Evolutionary conservation across 2,113 vertebrate genomes (phyloP), one percentile per base, ranked within the genome.

Genomic region (Microtus oregoni): DNA sequence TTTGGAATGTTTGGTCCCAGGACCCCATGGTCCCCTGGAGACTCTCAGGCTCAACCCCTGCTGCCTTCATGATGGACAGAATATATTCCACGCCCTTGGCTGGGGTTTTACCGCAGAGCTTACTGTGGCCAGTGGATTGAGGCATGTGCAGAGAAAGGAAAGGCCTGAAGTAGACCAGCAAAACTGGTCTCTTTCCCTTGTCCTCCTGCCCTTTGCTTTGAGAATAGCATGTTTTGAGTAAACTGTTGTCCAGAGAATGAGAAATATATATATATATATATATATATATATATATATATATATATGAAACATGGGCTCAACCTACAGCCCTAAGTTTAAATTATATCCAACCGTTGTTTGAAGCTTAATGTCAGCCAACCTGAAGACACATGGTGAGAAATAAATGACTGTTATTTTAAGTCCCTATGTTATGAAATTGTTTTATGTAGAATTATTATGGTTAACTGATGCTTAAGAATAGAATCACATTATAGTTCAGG

Each of bases 381-480:
- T 86, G 47, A 87, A 85, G 63, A 94, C 15, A 82, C 6, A 44
- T 47, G 35, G 50, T 63, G 44, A 93, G 92, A 94, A 92, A 50
- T 72, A 92, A 90, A 17, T 90, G 61, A 87, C 55, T 90, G 76
- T 55, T n/a, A 47, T 86, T 93, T 96, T 55, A 95, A 50, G 75
- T 87, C 35, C 28, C 13, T 92, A 32, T 73, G 35, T 95, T 86
- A 3, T 76, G 24, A 20, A 50, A 68, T 38, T 86, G 9, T 85
- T 89, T 86, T 58, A 73, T 79, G 8, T 63, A 75, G 47, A 96
- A 86, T 95, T 89, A 88, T 19, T 88, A 67, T 79, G 28, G 26
- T 70, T 63, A 50, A 52, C 50, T 44, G 55, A 79, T 35, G 50
- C 19, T 32, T 78, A 78, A 78, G 28, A 52, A 52, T 50, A 50